These are phyloP conservation scores for Syrrhaptes paradoxus DNA, from an alignment of 2,113 vertebrate species.

Conservation along the genomic window DNA sequence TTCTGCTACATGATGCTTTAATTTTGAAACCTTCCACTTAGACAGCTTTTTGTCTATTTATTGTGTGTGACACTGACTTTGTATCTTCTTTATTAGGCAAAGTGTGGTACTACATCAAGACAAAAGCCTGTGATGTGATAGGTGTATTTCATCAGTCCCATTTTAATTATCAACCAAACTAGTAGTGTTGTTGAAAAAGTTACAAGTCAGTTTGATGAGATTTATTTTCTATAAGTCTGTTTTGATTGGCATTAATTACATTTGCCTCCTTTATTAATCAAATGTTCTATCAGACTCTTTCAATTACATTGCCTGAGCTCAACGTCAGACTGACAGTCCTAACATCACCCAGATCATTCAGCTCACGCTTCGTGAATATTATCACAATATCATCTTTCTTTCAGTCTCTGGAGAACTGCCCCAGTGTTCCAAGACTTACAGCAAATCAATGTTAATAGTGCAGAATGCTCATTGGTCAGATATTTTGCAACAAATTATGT, in stretches of 20 bases:
- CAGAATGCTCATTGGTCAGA: neutral
- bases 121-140: neutral
- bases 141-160: neutral
- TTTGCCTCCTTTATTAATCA: conserved; percentile 30
- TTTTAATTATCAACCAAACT: neutral
- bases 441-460: neutral
- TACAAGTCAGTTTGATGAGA: neutral
- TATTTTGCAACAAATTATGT: neutral
- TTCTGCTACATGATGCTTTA: neutral
- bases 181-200: neutral
- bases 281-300: neutral
- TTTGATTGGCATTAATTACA: conserved; percentile 18
- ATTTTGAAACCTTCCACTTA: neutral
- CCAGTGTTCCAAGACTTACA: neutral
- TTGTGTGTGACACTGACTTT: neutral
- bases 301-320: neutral
- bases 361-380: neutral
- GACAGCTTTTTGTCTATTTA: neutral
- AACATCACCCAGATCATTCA: neutral
- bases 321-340: neutral
- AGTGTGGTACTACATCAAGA: neutral
- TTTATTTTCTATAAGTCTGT: neutral
- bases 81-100: neutral
- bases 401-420: neutral
- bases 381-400: conserved; percentile 15